A percentile compares a stretch with the other conserved stretches of the same genome.
Conservation (phyloP, 2,113 vertebrate genomes). For the Daphoenositta chrysoptera region DNA sequence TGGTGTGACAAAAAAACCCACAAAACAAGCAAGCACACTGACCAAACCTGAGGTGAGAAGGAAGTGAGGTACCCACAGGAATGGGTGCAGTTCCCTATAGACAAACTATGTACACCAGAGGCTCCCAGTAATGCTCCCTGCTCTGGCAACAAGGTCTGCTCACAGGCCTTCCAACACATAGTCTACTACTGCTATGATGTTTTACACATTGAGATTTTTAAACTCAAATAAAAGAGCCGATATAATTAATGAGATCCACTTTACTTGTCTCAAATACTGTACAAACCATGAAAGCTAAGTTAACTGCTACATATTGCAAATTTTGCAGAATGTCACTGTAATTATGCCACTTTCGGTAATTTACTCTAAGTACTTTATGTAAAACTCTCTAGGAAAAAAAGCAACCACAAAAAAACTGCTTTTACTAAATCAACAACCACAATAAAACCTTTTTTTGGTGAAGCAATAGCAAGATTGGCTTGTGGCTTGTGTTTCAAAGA, state of each 20-base stretch:
- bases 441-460: not conserved
- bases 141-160: accelerated
- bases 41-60: not conserved
- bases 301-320: not conserved
- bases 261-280: not conserved
- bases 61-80: not conserved
- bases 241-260: not conserved
- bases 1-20: not conserved
- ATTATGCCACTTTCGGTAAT: not conserved
- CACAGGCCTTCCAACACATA: not conserved
- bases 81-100: not conserved
- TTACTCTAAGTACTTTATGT: not conserved
- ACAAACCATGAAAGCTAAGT: not conserved
- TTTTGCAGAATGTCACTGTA: not conserved
- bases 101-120: accelerated
- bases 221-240: not conserved
- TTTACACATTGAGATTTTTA: not conserved
- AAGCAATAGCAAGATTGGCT: not conserved
- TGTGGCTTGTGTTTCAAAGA: not conserved
- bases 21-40: not conserved
- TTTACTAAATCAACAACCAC: not conserved
- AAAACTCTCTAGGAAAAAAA: not conserved
- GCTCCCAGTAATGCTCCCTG: not conserved
- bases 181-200: not conserved
- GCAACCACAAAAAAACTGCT: not conserved